Base-by-base conservation (phyloP, 1,140 invertebrate genomes). In the Ptiloglossa arizonensis region DNA sequence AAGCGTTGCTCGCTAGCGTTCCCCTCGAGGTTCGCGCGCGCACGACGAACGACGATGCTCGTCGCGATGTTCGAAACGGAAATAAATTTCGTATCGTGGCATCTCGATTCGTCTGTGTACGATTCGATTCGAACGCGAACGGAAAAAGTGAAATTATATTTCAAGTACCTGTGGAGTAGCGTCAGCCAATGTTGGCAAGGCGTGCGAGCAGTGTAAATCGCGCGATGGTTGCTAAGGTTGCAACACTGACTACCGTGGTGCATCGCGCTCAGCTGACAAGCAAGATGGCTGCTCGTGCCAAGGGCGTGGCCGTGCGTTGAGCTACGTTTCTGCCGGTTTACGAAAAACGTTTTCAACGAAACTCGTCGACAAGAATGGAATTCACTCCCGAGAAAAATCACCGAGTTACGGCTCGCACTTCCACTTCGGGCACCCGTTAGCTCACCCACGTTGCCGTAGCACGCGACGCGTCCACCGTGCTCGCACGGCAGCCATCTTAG, bases 271-370 rank as follows among this genome's bases (percentile, higher is more conserved):
- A 81, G 79, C 82, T 83, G 82, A 83, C 59, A 83, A 38, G 38
- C 89, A 92, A 92, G 89, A 92, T 92, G 91, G 91, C 91, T 88
- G 87, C 87, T 66, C 44, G 62, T 62, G 63, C 79, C 87, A 88
- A 90, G 91, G 91, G 91, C 91, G 91, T 92, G 91, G 91, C 87
- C 87, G 78, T 77, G 77, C 72, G 86, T 80, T 74, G 82, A 57
- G 32, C 64, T 24, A 67, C 69, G 62, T 71, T 78, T 81, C 62
- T 38, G 29, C 46, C 56, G 71, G 50, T 73, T 73, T 22, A 59
- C 44, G 73, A 84, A 81, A n/a, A 77, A 81, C 70, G 38, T 81
- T 75, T 62, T 69, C n/a, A 38, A 62, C 48, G 68, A 73, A 76
- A 52, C 68, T 66, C 68, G 29, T 29, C 54, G 44, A 82, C 64